phyloP scores from a whole-genome alignment of 2,797 vertebrate species.

The Nasua narica region DNA sequence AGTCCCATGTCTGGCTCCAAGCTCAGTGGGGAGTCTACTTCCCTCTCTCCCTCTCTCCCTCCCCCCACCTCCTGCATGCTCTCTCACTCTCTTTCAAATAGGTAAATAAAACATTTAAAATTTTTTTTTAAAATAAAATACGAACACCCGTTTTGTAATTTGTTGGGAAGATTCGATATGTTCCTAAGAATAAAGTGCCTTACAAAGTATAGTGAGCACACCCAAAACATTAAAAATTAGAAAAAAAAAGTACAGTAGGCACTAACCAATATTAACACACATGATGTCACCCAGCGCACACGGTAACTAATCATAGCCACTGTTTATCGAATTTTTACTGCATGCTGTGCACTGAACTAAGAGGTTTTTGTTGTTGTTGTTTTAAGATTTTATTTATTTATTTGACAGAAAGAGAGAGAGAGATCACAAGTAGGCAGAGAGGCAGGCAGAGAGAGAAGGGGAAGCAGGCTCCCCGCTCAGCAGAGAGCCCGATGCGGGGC shows the following conservation, averaged over 20 bases:
- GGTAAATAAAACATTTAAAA: not conserved
- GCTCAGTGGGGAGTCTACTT: not conserved
- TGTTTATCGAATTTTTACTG: not conserved
- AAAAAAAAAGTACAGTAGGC: not conserved
- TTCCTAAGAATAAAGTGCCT: not conserved
- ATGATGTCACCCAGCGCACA: not conserved
- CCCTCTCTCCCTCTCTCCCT: not conserved
- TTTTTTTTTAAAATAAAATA: not conserved
- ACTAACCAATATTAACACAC: not conserved
- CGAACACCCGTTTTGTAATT: not conserved
- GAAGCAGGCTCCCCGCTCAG: too few species aligned
- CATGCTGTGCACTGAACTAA: not conserved
- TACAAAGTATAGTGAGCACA: not conserved
- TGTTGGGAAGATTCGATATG: not conserved
- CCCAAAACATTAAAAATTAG: not conserved
- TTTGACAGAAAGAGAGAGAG: too few species aligned
- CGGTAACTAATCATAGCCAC: not conserved
- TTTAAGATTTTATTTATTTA: too few species aligned
- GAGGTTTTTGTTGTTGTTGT: not conserved
- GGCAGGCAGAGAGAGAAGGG: too few species aligned
- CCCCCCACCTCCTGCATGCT: not conserved
- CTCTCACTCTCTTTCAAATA: not conserved
- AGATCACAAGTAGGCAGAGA: too few species aligned
- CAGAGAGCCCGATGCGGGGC: too few species aligned
- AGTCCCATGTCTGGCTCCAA: not conserved